These are phyloP conservation scores for Ecliptopera silaceata DNA, from an alignment of 2,888 invertebrate species.

Conservation along the genomic window DNA sequence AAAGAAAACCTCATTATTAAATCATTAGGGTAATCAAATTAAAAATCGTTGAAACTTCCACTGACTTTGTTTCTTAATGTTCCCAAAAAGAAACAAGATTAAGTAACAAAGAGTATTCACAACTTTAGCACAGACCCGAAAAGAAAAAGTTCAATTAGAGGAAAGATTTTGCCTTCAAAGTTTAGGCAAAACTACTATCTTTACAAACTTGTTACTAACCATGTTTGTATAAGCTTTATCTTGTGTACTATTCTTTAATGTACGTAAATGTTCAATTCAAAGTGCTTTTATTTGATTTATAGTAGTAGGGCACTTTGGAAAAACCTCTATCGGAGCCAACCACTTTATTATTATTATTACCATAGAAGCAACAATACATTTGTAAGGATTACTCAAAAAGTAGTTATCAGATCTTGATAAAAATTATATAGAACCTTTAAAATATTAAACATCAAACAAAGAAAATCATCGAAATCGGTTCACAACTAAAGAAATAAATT, in stretches of 20 bases:
- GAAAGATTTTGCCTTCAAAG: slow-evolving; percentile 36
- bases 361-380: no score
- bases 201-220: slow-evolving; percentile 28
- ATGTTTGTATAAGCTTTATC: slow-evolving; percentile 18
- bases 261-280: neutral
- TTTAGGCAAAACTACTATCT: slow-evolving; percentile 29
- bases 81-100: slow-evolving; percentile 21
- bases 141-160: slow-evolving; percentile 37
- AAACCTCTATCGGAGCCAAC: no score
- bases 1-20: slow-evolving; percentile 14
- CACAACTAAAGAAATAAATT: no score
- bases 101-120: slow-evolving; percentile 23
- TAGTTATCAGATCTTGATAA: no score
- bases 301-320: no score
- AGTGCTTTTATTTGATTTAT: neutral
- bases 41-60: slow-evolving; percentile 17
- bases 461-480: no score
- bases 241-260: slow-evolving; percentile 4
- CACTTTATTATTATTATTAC: no score
- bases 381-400: no score
- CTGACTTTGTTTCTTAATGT: slow-evolving; percentile 12
- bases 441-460: no score
- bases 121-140: slow-evolving; percentile 16
- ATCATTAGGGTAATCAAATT: slow-evolving; percentile 25
- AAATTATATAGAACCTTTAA: no score